These are phyloP conservation scores for Lutraria rhynchaena DNA, from an alignment of 1,140 invertebrate genomes.

Conservation along the genomic window DNA sequence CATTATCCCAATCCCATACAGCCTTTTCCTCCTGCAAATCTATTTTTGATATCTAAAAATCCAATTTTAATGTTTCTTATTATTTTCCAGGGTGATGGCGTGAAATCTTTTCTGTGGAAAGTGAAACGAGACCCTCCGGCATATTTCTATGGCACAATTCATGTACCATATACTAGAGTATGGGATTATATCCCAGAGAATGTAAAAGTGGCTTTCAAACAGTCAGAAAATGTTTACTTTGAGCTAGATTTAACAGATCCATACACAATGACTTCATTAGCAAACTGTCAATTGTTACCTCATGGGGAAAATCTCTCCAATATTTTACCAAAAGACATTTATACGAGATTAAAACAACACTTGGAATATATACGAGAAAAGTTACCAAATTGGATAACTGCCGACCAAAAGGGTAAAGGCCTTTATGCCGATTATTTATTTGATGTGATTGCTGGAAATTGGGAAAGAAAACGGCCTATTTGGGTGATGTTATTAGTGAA, in stretches of 20 bases:
- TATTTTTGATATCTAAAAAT: no score
- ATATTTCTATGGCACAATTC: conserved; percentile 86
- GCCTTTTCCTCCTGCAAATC: no score
- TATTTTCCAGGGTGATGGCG: conserved; percentile 69
- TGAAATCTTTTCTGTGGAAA: conserved; percentile 82
- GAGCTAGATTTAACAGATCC: conserved; percentile 85
- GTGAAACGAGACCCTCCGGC: conserved; percentile 82
- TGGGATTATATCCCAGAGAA: conserved; percentile 85
- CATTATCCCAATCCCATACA: background rate
- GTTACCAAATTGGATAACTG: conserved; percentile 83
- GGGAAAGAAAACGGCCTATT: conserved; percentile 84
- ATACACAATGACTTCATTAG: conserved; percentile 82
- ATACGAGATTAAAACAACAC: conserved; percentile 83
- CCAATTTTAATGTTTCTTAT: no score
- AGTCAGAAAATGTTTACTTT: conserved; percentile 84
- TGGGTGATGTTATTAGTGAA: conserved; percentile 86
- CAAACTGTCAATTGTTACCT: conserved; percentile 84
- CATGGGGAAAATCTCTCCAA: conserved; percentile 82
- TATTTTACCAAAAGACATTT: conserved; percentile 83
- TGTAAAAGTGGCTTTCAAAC: conserved; percentile 83
- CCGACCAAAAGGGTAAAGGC: conserved; percentile 83
- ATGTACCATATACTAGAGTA: conserved; percentile 85
- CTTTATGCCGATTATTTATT: conserved; percentile 84
- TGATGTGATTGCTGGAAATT: conserved; percentile 84
- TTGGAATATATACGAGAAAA: conserved; percentile 82